A percentile compares a stretch with the other conserved stretches of the same genome.
phyloP scores from a whole-genome alignment of 2,113 vertebrate genomes.

The Rhinogobius similis region DNA sequence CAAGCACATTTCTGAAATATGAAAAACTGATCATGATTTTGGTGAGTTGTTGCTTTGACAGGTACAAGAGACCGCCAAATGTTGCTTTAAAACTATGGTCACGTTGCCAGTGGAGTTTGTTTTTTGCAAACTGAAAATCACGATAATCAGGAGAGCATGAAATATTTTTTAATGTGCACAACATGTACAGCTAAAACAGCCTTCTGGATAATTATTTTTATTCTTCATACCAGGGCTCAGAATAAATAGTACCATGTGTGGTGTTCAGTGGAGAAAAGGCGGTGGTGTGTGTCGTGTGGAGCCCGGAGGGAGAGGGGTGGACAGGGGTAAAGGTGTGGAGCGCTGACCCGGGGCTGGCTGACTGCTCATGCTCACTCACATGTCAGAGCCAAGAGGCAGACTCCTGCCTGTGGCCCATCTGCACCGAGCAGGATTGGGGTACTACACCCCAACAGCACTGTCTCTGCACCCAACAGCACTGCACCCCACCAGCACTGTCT shows the following conservation, averaged over 20 bases:
- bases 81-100: background rate
- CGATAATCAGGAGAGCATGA: background rate
- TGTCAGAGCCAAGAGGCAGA: conserved; percentile 66
- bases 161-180: background rate
- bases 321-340: conserved; percentile 51
- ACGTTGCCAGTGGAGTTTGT: background rate
- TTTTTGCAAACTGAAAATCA: background rate
- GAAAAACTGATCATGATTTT: background rate
- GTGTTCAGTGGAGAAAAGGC: conserved; percentile 1
- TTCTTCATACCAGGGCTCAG: background rate
- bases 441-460: too few species aligned
- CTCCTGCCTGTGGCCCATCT: conserved; percentile 63
- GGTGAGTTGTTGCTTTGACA: background rate
- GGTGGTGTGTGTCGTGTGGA: conserved; percentile 2
- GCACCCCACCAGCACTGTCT: too few species aligned
- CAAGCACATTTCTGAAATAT: background rate
- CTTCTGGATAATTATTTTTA: background rate
- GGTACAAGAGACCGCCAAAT: background rate
- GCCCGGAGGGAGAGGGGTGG: conserved; percentile 10
- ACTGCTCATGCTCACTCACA: conserved; percentile 49
- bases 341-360: conserved; percentile 52
- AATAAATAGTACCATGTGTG: background rate
- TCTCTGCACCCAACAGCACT: too few species aligned
- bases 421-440: conserved; percentile 46
- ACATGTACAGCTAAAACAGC: background rate